These are phyloP conservation scores for Ceramica pisi DNA, from an alignment of 2,888 invertebrate genomes.

Conservation along the genomic window DNA sequence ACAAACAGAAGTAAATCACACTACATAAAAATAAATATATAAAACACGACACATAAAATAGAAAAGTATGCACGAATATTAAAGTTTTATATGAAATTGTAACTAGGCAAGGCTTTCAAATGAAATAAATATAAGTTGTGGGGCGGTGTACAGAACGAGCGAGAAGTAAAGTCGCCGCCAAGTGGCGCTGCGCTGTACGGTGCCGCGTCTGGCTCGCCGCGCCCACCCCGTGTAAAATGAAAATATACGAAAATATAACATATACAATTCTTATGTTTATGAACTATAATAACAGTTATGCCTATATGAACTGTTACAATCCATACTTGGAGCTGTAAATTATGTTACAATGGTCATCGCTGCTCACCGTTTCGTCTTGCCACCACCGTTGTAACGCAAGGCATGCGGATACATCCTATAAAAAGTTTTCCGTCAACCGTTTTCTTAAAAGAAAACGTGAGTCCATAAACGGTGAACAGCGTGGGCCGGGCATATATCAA, in stretches of 20 bases:
- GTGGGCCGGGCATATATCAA: slow-evolving; percentile 63
- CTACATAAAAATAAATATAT: slow-evolving; percentile 88
- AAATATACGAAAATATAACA: slow-evolving; percentile 88
- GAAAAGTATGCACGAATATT: slow-evolving; percentile 83
- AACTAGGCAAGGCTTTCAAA: slow-evolving; percentile 84
- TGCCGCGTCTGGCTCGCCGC: slow-evolving; percentile 40
- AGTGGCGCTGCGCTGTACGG: slow-evolving; percentile 27
- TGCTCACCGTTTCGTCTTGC: slow-evolving; percentile 52
- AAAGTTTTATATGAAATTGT: slow-evolving; percentile 80
- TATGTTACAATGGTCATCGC: slow-evolving; percentile 79
- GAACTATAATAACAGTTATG: slow-evolving; percentile 89
- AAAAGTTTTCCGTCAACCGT: slow-evolving; percentile 45
- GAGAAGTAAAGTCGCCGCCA: slow-evolving; percentile 24
- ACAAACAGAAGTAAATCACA: slow-evolving; percentile 89
- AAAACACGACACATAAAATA: slow-evolving; percentile 88
- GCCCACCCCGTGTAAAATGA: slow-evolving; percentile 77
- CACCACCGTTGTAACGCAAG: slow-evolving; percentile 46
- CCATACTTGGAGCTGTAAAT: slow-evolving; percentile 83
- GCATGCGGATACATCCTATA: slow-evolving; percentile 50
- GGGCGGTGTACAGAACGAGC: slow-evolving; percentile 68
- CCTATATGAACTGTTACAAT: slow-evolving; percentile 86
- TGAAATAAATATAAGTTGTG: slow-evolving; percentile 81
- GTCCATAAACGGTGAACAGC: slow-evolving; percentile 52
- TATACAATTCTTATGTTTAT: slow-evolving; percentile 89
- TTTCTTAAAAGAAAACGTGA: slow-evolving; percentile 38